Percentiles rank a stretch among this genome's conserved stretches.
Evolutionary conservation across 2,113 vertebrate genomes (phyloP).

Genomic region (Pipa parva): DNA sequence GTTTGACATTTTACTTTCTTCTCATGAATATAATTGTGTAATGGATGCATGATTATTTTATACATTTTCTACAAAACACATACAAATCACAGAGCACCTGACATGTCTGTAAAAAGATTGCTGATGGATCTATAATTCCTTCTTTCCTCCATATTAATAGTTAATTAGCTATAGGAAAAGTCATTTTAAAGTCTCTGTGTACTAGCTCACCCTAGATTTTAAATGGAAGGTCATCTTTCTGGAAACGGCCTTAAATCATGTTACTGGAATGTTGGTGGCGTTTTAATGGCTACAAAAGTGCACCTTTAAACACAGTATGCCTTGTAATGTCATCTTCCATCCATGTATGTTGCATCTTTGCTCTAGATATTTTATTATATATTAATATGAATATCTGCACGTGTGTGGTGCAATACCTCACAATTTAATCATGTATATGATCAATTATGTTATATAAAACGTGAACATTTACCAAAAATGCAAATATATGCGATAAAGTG

Average conservation of each 20-base stretch:
- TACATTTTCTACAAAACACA: neutral
- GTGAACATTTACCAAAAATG: too few relatives aligned
- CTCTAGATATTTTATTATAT: too few relatives aligned
- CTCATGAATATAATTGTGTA: neutral
- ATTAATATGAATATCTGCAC: too few relatives aligned
- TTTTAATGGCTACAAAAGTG: too few relatives aligned
- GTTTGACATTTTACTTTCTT: too few relatives aligned
- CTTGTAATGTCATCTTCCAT: too few relatives aligned
- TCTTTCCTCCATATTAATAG: constrained; percentile 30
- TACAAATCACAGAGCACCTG: constrained; percentile 7
- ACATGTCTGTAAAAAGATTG: constrained; percentile 8
- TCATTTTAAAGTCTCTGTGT: neutral
- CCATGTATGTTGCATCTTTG: too few relatives aligned
- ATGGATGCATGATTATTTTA: neutral
- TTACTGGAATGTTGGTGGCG: neutral
- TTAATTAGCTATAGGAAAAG: constrained; percentile 19
- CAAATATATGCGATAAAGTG: too few relatives aligned
- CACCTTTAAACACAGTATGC: too few relatives aligned
- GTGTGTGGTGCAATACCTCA: too few relatives aligned
- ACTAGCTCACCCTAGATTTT: constrained; percentile 13
- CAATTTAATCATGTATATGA: too few relatives aligned
- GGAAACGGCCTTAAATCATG: neutral
- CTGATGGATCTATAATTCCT: constrained; percentile 16
- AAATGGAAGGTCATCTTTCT: constrained; percentile 4
- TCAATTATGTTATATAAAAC: too few relatives aligned